Percentiles rank a stretch among this genome's conserved stretches.
These are phyloP conservation scores for Carcinoscorpius rotundicauda DNA, from an alignment of 1,140 invertebrate species.

Conservation along the genomic window DNA sequence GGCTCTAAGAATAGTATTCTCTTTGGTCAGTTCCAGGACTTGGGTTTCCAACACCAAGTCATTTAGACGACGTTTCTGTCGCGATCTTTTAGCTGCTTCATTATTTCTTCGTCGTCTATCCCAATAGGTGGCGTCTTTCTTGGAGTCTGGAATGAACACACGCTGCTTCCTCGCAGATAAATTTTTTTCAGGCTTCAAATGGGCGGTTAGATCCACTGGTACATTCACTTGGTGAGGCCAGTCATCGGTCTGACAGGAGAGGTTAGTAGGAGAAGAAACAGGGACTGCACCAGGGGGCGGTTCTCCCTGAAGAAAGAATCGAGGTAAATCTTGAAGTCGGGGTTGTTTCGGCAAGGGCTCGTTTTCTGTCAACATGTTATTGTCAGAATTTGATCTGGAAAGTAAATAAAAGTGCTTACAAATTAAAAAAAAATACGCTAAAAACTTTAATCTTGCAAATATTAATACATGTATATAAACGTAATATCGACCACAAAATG, in stretches of 20 bases:
- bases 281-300: too few relatives aligned
- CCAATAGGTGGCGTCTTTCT: conserved; percentile 97
- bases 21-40: conserved; percentile 84
- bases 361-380: too few relatives aligned
- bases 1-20: conserved; percentile 82
- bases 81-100: conserved; percentile 83
- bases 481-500: too few relatives aligned
- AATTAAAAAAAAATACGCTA: too few relatives aligned
- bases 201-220: conserved; percentile 12
- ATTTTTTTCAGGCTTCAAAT: conserved; percentile 8
- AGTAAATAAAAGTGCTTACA: too few relatives aligned
- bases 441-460: too few relatives aligned
- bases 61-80: conserved; percentile 89
- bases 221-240: conserved; percentile 6
- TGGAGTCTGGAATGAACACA: conserved; percentile 92
- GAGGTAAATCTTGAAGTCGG: too few relatives aligned
- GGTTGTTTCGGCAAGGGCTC: too few relatives aligned
- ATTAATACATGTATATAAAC: too few relatives aligned
- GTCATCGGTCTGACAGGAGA: background rate
- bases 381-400: too few relatives aligned
- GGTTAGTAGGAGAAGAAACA: background rate
- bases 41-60: conserved; percentile 91
- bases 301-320: too few relatives aligned
- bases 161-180: conserved; percentile 58
- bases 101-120: conserved; percentile 88